A percentile compares a stretch with the other conserved stretches of the same genome.
Evolutionary conservation across 2,797 vertebrate genomes (phyloP).

Genomic region (Xenentodon cancila): DNA sequence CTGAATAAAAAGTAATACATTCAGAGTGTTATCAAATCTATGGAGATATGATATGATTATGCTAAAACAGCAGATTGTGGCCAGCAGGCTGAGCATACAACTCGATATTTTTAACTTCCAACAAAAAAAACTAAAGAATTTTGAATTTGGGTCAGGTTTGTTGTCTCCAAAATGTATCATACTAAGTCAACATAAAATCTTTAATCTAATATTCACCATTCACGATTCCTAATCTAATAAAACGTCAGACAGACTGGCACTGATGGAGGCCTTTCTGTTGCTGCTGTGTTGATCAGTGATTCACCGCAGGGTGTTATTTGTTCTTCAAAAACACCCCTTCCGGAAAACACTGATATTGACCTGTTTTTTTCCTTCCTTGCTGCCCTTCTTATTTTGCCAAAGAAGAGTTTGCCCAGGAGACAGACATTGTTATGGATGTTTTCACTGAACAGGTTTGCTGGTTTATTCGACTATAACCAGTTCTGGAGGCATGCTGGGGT

Average conservation of each 20-base stretch:
- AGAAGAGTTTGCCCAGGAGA: conserved; percentile 63
- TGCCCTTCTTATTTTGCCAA: conserved; percentile 74
- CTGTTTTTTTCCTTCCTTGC: conserved; percentile 69
- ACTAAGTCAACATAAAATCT: too few species aligned
- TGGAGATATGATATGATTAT: too few species aligned
- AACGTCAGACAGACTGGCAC: conserved; percentile 10
- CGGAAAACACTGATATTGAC: conserved; percentile 79
- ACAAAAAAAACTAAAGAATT: too few species aligned
- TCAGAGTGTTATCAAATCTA: too few species aligned
- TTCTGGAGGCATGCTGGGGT: conserved; percentile 11
- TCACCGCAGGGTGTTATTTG: conserved; percentile 68
- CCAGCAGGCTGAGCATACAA: too few species aligned
- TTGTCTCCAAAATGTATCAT: too few species aligned
- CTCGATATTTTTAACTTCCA: too few species aligned
- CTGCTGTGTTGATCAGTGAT: conserved; percentile 78
- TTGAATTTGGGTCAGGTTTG: too few species aligned
- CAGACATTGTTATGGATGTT: conserved; percentile 50
- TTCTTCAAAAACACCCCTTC: conserved; percentile 73
- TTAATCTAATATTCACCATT: too few species aligned
- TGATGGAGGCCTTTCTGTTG: conserved; percentile 59
- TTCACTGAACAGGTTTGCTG: conserved; percentile 48
- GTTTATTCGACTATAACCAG: conserved; percentile 44
- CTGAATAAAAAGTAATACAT: too few species aligned
- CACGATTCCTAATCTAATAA: conserved; percentile 58
- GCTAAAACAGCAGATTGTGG: too few species aligned